A percentile compares a stretch with the other conserved stretches of the same genome.
Conservation (phyloP, 2,113 vertebrate species). For the Corynorhinus townsendii region DNA sequence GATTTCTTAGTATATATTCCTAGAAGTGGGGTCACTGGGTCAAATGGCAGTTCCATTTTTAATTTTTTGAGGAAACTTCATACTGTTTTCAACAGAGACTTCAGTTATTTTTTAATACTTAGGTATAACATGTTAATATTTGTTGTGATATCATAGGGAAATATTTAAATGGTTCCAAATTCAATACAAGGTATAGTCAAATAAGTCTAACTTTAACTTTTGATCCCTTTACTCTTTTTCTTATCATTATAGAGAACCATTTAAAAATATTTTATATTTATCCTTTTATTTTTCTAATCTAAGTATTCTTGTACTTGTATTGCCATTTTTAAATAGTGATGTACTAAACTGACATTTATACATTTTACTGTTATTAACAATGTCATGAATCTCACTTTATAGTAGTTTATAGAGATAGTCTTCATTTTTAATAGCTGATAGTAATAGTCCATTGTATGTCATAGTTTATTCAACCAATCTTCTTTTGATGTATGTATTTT, state of each 20-base stretch:
- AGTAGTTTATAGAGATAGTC: not conserved
- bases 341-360: not conserved
- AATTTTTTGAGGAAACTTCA: too few relatives aligned
- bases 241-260: not conserved
- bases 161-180: not conserved
- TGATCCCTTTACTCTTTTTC: not conserved
- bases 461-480: not conserved
- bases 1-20: too few relatives aligned
- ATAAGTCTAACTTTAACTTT: not conserved
- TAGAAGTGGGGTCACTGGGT: too few relatives aligned
- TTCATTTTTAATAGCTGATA: not conserved
- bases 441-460: not conserved
- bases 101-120: not conserved
- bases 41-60: too few relatives aligned
- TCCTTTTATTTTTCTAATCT: not conserved
- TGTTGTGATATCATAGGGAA: not conserved
- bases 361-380: not conserved
- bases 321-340: not conserved
- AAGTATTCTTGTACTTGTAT: not conserved
- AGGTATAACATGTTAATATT: not conserved
- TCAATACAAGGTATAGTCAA: not conserved
- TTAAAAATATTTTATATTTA: not conserved
- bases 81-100: too few relatives aligned
- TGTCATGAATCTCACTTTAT: not conserved
- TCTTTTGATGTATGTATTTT: not conserved